Percentiles rank a stretch among this genome's conserved stretches.
These are phyloP conservation scores for Bathybates hornii DNA, from an alignment of 2,113 vertebrate genomes.

Conservation along the genomic window DNA sequence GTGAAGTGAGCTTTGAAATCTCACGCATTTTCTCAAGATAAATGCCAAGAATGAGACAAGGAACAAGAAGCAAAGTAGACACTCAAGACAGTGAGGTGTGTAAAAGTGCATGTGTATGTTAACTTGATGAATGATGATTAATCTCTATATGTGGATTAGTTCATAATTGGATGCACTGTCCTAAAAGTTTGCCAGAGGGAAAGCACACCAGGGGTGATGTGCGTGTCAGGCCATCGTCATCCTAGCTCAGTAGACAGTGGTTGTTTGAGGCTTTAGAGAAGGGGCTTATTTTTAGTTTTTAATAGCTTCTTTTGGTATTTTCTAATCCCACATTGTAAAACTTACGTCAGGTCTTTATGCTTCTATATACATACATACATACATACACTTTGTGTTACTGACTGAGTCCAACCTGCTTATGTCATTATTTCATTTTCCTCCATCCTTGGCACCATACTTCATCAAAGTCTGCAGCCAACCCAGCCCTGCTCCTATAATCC, in stretches of 20 bases:
- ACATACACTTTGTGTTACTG: not conserved
- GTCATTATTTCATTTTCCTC: conserved; percentile 63
- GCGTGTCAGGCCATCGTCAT: not conserved
- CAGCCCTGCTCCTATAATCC: conserved; percentile 38
- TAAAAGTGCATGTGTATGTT: not conserved
- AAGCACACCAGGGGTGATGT: not conserved
- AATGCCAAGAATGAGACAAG: conserved; percentile 67
- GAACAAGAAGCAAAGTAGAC: conserved; percentile 59
- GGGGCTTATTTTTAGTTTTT: conserved; percentile 46
- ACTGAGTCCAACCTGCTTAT: conserved; percentile 57
- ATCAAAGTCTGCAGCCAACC: conserved; percentile 40
- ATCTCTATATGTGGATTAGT: conserved; percentile 4
- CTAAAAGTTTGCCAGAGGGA: not conserved
- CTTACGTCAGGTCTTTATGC: conserved; percentile 19
- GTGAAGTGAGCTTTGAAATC: conserved; percentile 64
- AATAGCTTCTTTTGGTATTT: conserved; percentile 12
- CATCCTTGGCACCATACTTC: conserved; percentile 40
- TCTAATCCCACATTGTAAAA: conserved; percentile 40
- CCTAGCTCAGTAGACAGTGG: not conserved
- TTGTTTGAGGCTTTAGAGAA: conserved; percentile 16
- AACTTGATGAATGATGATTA: not conserved
- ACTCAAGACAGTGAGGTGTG: conserved; percentile 52
- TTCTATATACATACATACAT: conserved; percentile 4
- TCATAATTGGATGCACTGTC: conserved; percentile 15
- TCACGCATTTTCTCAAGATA: conserved; percentile 69